Base-by-base conservation (phyloP, 1,140 invertebrate genomes). In the Ips typographus region DNA sequence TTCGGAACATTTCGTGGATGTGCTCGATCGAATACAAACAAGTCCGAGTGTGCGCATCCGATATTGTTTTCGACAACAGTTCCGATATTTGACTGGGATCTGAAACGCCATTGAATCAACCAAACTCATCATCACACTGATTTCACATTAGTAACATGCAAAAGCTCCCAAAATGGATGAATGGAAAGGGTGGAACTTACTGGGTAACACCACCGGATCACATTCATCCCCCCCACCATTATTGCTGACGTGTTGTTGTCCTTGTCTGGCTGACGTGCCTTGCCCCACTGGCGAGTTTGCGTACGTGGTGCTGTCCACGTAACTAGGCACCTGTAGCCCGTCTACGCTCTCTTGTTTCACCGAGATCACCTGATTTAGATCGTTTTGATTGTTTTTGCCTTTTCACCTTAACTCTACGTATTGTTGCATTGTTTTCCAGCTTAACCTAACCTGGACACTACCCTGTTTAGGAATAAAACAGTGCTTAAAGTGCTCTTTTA, bases 31-130 rank as follows among this genome's bases (percentile, higher is more conserved):
- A 88, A 73, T 87, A 88, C 71, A 94, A 87, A 82, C 93, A 95
- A 73, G 95, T 97, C 80, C 94, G 90, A 63, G 90, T 87, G 82
- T 97, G 94, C 68, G 95, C 95, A 80, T 97, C 95, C 55, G 92
- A 90, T 82, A 98, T 90, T 77, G 94, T 94, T 83, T 96, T 96
- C 73, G 89, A 91, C 76, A 95, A 84, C 69, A 96, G 86, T 82
- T 95, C 94, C 75, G 90, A 93, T 80, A 95, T 93, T 84, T 94
- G 91, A 78, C 89, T 90, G 78, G 93, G 91, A 84, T 93, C 93
- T 94, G 83, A 4, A 75, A 55, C 8, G 37, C 52, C 6, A 7
- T 2, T 22, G 22, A 22, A 22, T 22, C 22, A 22, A 22, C 22
- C 22, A 22, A 22, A 22, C 22, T 22, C 22, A 22, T 22, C 22